These are phyloP conservation scores for Danaus plexippus DNA, from an alignment of 1,140 invertebrate genomes.

Conservation along the genomic window DNA sequence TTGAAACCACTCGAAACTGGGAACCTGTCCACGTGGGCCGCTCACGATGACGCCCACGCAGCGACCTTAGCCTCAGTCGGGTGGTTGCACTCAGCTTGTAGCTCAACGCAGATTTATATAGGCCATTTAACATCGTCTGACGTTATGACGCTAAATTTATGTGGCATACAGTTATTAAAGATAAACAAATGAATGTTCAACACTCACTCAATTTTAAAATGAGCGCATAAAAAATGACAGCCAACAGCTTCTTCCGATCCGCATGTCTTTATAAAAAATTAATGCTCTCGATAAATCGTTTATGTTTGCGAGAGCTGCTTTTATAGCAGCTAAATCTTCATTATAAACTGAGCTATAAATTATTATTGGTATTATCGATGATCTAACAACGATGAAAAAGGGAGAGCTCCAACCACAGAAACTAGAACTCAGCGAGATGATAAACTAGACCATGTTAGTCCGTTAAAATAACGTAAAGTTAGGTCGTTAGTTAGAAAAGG, in stretches of 20 bases:
- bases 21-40: conserved; percentile 53
- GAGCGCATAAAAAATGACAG: conserved; percentile 11
- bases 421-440: conserved; percentile 18
- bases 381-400: conserved; percentile 46
- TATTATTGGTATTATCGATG: conserved; percentile 40
- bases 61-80: conserved; percentile 37
- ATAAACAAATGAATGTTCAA: not conserved
- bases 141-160: not conserved
- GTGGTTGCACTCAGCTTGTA: conserved; percentile 27
- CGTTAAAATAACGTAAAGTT: conserved; percentile 10
- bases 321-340: conserved; percentile 53
- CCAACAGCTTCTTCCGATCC: conserved; percentile 7
- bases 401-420: conserved; percentile 13
- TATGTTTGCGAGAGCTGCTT: not conserved
- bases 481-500: conserved; percentile 19
- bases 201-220: conserved; percentile 4
- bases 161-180: no score
- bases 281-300: conserved; percentile 1
- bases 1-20: conserved; percentile 18
- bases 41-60: conserved; percentile 50
- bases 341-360: conserved; percentile 45
- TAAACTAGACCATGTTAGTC: conserved; percentile 17
- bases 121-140: conserved; percentile 1
- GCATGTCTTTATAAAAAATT: conserved; percentile 7
- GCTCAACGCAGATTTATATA: conserved; percentile 12